A percentile compares a stretch with the other conserved stretches of the same genome.
Conservation (phyloP, 2,888 invertebrate genomes). For the Ashinkailepas kermadecensis region DNA sequence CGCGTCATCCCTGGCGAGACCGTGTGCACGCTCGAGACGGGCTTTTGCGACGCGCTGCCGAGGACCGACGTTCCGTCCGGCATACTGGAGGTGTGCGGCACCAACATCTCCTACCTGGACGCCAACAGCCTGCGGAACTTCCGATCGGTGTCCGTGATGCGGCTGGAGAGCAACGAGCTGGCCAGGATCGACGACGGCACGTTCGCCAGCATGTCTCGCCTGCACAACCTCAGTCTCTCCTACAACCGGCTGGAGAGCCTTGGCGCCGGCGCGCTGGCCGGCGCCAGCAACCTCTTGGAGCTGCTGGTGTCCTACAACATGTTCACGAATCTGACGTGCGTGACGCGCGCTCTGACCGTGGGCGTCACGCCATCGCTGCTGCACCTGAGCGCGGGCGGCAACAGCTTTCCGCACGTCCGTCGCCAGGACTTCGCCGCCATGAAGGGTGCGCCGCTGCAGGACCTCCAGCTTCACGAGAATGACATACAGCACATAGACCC, state of each 20-base stretch:
- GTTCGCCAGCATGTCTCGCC: not conserved
- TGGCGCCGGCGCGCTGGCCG: not conserved
- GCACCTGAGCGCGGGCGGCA: not conserved
- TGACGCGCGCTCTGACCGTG: not conserved
- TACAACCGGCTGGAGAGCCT: not conserved
- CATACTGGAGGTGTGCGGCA: not conserved
- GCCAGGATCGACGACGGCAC: not conserved
- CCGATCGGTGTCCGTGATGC: not conserved
- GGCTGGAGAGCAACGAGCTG: not conserved
- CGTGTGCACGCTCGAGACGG: not conserved
- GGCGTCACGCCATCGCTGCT: not conserved
- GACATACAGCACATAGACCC: not conserved
- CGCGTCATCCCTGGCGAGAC: not conserved
- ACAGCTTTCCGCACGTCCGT: not conserved
- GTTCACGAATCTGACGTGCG: not conserved
- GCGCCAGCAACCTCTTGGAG: not conserved
- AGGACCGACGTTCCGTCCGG: not conserved
- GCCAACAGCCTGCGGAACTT: not conserved
- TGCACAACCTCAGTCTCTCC: not conserved
- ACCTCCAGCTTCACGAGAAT: not conserved
- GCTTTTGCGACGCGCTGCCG: conserved; percentile 11
- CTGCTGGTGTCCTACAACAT: not conserved
- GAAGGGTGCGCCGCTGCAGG: not conserved
- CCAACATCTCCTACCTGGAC: not conserved
- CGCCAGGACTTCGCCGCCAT: not conserved